These are phyloP conservation scores for Phylloscopus trochiloides DNA, from an alignment of 2,113 vertebrate species.

Conservation along the genomic window DNA sequence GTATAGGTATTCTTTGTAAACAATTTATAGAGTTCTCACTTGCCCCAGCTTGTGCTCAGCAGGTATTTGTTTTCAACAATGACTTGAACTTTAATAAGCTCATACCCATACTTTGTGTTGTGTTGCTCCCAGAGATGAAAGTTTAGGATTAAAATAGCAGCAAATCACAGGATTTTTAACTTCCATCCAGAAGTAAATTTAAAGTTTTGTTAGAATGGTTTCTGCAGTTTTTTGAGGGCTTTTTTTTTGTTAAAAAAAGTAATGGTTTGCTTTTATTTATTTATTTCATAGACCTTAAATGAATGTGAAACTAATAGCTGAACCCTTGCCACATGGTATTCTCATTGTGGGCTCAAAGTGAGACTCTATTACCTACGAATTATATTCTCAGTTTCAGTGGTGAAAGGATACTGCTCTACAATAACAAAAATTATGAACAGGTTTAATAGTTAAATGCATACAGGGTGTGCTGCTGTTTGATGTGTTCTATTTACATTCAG, in stretches of 20 bases:
- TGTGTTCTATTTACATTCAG: background rate
- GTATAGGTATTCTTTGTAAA: conserved; percentile 65
- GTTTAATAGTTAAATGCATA: background rate
- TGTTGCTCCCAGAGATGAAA: conserved; percentile 68
- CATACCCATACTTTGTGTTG: conserved; percentile 36
- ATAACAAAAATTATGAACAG: background rate
- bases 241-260: background rate
- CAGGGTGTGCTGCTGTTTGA: background rate
- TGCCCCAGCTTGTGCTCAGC: conserved; percentile 62
- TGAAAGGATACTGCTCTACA: background rate
- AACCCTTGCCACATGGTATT: background rate
- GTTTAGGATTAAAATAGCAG: conserved; percentile 62
- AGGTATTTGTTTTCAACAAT: conserved; percentile 71
- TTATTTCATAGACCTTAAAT: background rate
- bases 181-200: conserved; percentile 14
- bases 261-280: conserved; percentile 4
- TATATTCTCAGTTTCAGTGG: background rate
- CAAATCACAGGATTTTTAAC: conserved; percentile 52
- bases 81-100: conserved; percentile 69
- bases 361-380: background rate
- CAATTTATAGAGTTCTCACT: conserved; percentile 56
- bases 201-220: background rate
- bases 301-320: conserved; percentile 15
- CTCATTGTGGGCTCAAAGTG: background rate
- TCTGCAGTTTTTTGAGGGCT: background rate